Evolutionary conservation across 2,888 invertebrate genomes (phyloP), one percentile per base, ranked within the genome.

Genomic region (Chirona hameri): DNA sequence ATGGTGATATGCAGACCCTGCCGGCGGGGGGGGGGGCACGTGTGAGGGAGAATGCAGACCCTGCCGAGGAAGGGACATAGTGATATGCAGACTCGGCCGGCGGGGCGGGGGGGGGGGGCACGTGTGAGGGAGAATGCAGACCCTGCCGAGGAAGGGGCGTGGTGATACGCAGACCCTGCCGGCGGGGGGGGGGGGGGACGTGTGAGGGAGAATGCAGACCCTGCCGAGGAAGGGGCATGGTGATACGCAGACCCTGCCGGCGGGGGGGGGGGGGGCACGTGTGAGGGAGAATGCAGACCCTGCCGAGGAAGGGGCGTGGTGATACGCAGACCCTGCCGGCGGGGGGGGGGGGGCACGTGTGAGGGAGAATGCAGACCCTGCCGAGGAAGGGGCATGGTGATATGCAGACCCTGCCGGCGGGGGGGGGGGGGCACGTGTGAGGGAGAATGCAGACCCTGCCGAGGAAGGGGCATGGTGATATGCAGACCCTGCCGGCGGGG

Each of bases 301-400:
- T n/a, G 60, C 21, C n/a, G n/a, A n/a, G n/a, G n/a, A n/a, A n/a
- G n/a, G n/a, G n/a, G 88, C 90, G 91, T 91, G 0, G 89, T 90
- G 3, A 91, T 87, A 84, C 87, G 89, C 69, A 91, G 85, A 5
- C 87, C 88, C 89, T 90, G 84, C 52, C 15, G 52, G 52, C 52
- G 52, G 12, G 52, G 18, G 52, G n/a, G n/a, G n/a, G n/a, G n/a
- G 1, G 10, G 7, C 52, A 52, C 15, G 52, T 52, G 15, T 1
- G 39, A 7, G 39, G 39, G 39, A 39, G 39, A 39, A 84, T 65
- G 39, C 84, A 82, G 81, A 69, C n/a, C 60, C 9, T n/a, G 60
- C 21, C n/a, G n/a, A n/a, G n/a, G n/a, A n/a, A n/a, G n/a, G n/a
- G n/a, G 88, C 90, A 91, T 91, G 0, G 89, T 90, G 3, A 91